Base-by-base conservation (phyloP, 2,888 invertebrate species). In the Chalcosyrphus nemorum region DNA sequence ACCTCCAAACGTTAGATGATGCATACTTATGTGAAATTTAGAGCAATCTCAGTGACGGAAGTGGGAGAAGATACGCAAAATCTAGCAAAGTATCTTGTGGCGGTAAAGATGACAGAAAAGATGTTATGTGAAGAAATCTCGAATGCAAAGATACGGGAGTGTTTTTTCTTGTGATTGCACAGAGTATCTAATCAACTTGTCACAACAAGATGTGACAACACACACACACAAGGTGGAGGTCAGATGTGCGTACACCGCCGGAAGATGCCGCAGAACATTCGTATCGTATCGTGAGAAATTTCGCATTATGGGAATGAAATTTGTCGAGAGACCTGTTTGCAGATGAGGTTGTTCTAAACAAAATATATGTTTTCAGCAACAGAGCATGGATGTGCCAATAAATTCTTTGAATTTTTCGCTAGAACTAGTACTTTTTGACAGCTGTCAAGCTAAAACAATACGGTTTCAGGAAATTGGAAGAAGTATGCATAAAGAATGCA, bases 111-210 rank as follows among this genome's bases (percentile, higher is more conserved):
- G 70, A 70, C 15, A 84, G 21, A 29, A 5, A 32, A 7, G 24
- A 35, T 35, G 56, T 19, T 35, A 45, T 82, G 71, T 78, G 82
- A 61, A 54, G 77, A 66, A 54, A 47, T 72, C 66, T 71, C 77
- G 66, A 72, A 66, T 77, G 71, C 77, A 74, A 66, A 41, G 4
- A 32, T 17, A 29, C 1, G 11, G 61, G 63, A 52, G 7, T 45
- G 45, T n/a, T n/a, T n/a, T n/a, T n/a, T 78, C 47, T 2, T 66
- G 35, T 43, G 19, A 52, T 32, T 68, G 54, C 68, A 57, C 47
- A 24, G n/a, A 45, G 82, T 78, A 35, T 74, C 80, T 84, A 78
- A 80, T 84, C 84, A 74, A 84, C 80, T 84, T 84, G 84, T 84
- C 70, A 74, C 75, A 65, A 57, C 35, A 29, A 57, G 61, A 52